phyloP scores from a whole-genome alignment of 2,888 invertebrate genomes.

The Coremacera marginata region DNA sequence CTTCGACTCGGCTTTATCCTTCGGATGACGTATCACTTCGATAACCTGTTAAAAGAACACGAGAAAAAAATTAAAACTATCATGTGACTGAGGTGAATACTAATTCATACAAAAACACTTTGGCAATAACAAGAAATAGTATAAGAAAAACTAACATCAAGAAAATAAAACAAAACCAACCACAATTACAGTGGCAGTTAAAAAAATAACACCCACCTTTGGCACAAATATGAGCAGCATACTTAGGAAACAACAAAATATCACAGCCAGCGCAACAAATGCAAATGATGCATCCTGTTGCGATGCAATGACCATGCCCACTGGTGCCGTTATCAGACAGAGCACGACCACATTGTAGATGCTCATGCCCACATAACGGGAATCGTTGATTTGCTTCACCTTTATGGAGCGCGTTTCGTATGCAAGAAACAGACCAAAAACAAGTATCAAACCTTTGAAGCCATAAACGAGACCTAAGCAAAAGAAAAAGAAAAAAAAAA shows the following conservation, averaged over 20 bases:
- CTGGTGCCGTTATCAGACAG: conserved; percentile 97
- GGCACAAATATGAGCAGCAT: conserved; percentile 99
- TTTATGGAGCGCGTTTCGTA: conserved; percentile 99
- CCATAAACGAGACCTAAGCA: conserved; percentile 89
- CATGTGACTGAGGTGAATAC: background rate
- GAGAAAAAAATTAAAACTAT: conserved; percentile 40
- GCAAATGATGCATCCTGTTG: conserved; percentile 98
- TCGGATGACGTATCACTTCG: conserved; percentile 90
- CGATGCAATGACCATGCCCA: conserved; percentile 95
- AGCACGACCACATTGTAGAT: conserved; percentile 99
- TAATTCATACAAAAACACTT: background rate
- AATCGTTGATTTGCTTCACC: conserved; percentile 97
- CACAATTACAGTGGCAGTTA: background rate
- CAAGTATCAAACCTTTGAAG: conserved; percentile 95
- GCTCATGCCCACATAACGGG: conserved; percentile 98
- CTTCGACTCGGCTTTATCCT: conserved; percentile 88
- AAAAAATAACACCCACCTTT: conserved; percentile 77
- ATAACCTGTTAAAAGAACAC: conserved; percentile 75
- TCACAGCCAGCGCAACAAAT: conserved; percentile 95
- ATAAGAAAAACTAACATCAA: background rate
- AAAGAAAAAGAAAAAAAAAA: background rate
- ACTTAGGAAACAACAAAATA: conserved; percentile 97
- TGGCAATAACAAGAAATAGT: background rate
- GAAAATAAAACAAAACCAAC: background rate
- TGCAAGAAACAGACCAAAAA: conserved; percentile 97